phyloP scores from a whole-genome alignment of 2,888 invertebrate species.

The Machimus atricapillus region DNA sequence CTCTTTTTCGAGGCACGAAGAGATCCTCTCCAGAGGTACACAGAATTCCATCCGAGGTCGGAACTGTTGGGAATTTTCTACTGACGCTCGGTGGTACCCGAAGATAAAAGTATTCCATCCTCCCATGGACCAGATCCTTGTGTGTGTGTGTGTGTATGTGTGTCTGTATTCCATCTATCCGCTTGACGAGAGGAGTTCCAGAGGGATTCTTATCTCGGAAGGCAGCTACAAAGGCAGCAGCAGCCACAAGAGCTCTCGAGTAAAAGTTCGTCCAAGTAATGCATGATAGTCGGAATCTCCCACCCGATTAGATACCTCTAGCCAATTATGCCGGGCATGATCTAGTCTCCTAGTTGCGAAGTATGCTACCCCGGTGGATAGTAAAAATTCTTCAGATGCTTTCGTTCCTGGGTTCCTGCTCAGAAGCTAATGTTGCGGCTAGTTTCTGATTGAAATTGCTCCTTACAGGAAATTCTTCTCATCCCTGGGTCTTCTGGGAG shows the following conservation, averaged over 20 bases:
- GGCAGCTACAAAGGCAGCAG: background rate
- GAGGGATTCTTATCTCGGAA: conserved; percentile 5
- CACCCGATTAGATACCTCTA: conserved; percentile 25
- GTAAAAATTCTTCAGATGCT: background rate
- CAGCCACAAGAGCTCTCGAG: background rate
- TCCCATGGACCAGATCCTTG: background rate
- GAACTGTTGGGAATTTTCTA: conserved; percentile 30
- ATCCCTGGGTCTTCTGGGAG: background rate
- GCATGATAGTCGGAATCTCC: background rate
- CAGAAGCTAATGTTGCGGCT: background rate
- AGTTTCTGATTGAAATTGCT: background rate
- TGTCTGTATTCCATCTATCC: background rate
- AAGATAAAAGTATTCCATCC: conserved; percentile 7
- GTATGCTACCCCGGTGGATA: background rate
- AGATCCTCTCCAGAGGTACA: conserved; percentile 28
- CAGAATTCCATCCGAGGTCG: conserved; percentile 36
- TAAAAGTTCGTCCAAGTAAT: background rate
- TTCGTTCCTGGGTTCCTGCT: background rate
- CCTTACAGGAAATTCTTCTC: conserved; percentile 4
- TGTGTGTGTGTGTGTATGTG: background rate
- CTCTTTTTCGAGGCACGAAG: conserved; percentile 23
- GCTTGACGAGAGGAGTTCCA: background rate
- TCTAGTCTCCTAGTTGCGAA: conserved; percentile 3
- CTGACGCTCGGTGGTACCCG: conserved; percentile 4
- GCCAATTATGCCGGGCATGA: conserved; percentile 25